Base-by-base conservation (phyloP, 2,113 vertebrate genomes). In the Riparia riparia region DNA sequence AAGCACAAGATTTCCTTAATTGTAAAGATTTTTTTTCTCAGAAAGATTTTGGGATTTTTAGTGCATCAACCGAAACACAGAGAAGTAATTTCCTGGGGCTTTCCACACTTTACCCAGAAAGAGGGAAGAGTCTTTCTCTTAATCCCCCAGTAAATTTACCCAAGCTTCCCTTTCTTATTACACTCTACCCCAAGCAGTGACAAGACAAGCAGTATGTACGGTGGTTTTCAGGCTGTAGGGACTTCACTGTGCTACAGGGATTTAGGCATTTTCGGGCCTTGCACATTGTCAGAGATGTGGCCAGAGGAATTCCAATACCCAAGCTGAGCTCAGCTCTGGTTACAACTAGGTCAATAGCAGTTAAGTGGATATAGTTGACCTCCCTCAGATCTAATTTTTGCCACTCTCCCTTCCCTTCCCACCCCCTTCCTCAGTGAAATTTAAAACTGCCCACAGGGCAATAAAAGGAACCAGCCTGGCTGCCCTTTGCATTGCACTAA, bases 351-450 rank as follows among this genome's bases (percentile, higher is more conserved):
- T 96, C 85, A 96, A 78, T 22, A 92, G 79, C 85, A 92, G 90
- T 83, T 94, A 95, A 92, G 64, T 91, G 88, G 86, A 81, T 78
- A 56, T 64, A 86, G 56, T 14, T 90, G 90, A 96, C 96, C 90
- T 96, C 72, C 68, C 56, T 95, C 79, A 64, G 82, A 90, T 93
- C 76, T 92, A 54, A 89, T 93, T 86, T 96, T 95, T 94, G 88
- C 80, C 86, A 70, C 37, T 74, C 68, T 90, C 32, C 49, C 19
- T 91, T 84, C 78, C 66, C 34, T 90, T 89, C 20, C 74, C 32
- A 81, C 14, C 71, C 68, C 54, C 29, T 83, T 93, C 41, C 68
- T 93, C 54, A 10, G 32, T 91, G 91, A 96, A 96, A 96, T 80
- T 64, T 80, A 86, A 96, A 94, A 94, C 90, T 92, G 61, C 64